phyloP scores from a whole-genome alignment of 2,113 vertebrate genomes.

The Coregonus clupeaformis region DNA sequence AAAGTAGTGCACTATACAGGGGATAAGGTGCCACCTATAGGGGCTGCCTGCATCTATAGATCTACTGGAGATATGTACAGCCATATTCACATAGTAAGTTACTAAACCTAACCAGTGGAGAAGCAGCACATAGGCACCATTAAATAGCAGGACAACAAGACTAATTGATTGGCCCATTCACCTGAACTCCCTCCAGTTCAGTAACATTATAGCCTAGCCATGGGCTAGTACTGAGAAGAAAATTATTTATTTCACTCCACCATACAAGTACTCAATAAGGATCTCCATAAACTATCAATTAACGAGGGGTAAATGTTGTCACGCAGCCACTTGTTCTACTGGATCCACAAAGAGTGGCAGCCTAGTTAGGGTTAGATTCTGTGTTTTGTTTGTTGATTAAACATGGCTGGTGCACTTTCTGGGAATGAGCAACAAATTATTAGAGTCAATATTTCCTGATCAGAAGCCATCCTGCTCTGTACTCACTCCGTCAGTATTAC shows the following conservation, averaged over 20 bases:
- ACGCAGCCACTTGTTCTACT: not conserved
- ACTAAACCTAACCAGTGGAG: too few species aligned
- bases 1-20: too few species aligned
- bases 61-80: too few species aligned
- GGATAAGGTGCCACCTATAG: too few species aligned
- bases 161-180: not conserved
- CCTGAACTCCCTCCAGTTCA: not conserved
- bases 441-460: slow-evolving; percentile 19
- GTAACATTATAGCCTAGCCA: not conserved
- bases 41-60: too few species aligned
- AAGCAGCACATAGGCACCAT: not conserved
- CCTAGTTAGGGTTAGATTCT: not conserved
- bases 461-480: not conserved
- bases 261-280: not conserved
- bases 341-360: not conserved
- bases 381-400: slow-evolving; percentile 31
- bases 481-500: slow-evolving; percentile 6
- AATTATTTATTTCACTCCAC: not conserved
- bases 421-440: slow-evolving; percentile 9
- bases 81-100: too few species aligned
- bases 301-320: not conserved
- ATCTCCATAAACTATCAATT: not conserved
- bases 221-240: not conserved
- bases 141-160: not conserved
- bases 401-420: slow-evolving; percentile 1